phyloP scores from a whole-genome alignment of 1,140 invertebrate genomes.

The Delia radicum region DNA sequence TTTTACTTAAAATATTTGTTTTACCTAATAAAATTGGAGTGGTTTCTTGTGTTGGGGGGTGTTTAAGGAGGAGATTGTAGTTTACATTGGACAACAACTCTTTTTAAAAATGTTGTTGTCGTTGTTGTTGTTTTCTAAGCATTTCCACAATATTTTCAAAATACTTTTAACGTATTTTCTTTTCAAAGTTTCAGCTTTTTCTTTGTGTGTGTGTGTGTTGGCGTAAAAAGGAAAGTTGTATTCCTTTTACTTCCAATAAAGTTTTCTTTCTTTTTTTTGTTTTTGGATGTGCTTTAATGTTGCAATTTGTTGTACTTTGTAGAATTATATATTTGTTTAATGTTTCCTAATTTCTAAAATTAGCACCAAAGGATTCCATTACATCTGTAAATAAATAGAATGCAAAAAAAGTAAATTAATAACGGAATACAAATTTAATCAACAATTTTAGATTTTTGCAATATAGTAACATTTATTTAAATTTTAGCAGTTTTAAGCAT shows the following conservation, averaged over 20 bases:
- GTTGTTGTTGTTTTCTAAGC: neutral
- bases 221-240: neutral
- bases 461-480: no score
- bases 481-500: no score
- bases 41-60: neutral
- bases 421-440: no score
- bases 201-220: neutral
- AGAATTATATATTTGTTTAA: constrained; percentile 36
- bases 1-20: constrained; percentile 14
- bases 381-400: constrained; percentile 49
- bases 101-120: neutral
- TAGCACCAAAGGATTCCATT: constrained; percentile 55
- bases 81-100: neutral
- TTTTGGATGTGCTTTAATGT: constrained; percentile 9
- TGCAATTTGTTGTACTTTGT: constrained; percentile 20
- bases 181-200: neutral
- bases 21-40: constrained; percentile 12
- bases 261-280: neutral
- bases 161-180: neutral
- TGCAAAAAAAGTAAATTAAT: constrained; percentile 25
- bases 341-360: constrained; percentile 54
- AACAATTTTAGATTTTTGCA: no score
- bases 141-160: neutral
- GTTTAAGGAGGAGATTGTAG: neutral
- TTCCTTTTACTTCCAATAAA: neutral